phyloP scores from a whole-genome alignment of 2,113 vertebrate species.

The Puntigrus tetrazona region DNA sequence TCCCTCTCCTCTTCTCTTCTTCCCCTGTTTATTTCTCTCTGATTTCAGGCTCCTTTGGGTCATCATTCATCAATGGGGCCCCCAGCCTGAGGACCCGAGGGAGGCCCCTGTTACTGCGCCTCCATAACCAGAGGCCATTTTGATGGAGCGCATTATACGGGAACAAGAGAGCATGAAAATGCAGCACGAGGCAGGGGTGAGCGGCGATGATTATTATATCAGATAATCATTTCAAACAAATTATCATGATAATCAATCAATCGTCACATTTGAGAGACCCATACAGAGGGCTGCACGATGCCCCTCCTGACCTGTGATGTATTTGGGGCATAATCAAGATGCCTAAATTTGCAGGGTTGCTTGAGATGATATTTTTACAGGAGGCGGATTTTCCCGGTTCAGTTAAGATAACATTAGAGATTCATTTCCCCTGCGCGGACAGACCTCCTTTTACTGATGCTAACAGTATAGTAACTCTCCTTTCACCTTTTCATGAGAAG shows the following conservation, averaged over 20 bases:
- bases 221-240: conserved; percentile 93
- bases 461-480: not conserved
- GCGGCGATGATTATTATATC: conserved; percentile 81
- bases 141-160: conserved; percentile 66
- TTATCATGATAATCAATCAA: conserved; percentile 98
- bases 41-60: conserved; percentile 72
- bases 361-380: conserved; percentile 69
- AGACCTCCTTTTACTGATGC: conserved; percentile 13
- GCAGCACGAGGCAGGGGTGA: conserved; percentile 51
- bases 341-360: conserved; percentile 82
- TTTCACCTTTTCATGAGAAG: not conserved
- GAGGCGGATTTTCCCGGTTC: conserved; percentile 67
- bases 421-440: conserved; percentile 46
- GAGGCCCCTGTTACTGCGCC: conserved; percentile 67
- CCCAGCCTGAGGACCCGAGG: conserved; percentile 61
- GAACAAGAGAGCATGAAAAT: conserved; percentile 70
- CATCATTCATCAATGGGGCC: conserved; percentile 73
- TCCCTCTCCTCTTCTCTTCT: conserved; percentile 65
- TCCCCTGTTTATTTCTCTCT: conserved; percentile 75
- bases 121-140: conserved; percentile 78
- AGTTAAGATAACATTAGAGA: conserved; percentile 55
- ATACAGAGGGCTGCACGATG: conserved; percentile 72
- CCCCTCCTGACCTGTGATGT: conserved; percentile 85
- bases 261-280: conserved; percentile 81
- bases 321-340: conserved; percentile 80